Conservation (phyloP, 1,140 invertebrate genomes). For the Leptinotarsa undecemlineata region DNA sequence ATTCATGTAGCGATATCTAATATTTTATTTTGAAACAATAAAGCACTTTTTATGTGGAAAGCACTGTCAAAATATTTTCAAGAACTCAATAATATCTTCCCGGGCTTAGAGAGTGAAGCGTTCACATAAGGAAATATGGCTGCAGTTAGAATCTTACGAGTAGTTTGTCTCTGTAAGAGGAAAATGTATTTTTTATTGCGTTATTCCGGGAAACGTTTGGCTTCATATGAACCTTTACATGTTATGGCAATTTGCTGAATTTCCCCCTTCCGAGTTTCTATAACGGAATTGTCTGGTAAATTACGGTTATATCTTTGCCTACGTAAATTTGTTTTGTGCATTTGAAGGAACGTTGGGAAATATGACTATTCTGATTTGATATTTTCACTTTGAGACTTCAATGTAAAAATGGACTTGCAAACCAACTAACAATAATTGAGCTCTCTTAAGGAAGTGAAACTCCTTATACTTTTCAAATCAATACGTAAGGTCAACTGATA, state of each 20-base stretch:
- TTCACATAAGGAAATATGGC: neutral
- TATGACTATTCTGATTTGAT: too few species aligned
- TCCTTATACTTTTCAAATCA: too few species aligned
- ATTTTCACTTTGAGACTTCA: too few species aligned
- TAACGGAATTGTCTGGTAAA: neutral
- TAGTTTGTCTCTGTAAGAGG: conserved; percentile 16
- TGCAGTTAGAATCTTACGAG: neutral
- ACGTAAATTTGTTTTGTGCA: neutral
- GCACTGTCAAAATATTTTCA: neutral
- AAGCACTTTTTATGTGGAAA: too few species aligned
- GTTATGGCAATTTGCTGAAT: conserved; percentile 32
- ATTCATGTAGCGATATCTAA: too few species aligned
- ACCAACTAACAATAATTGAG: too few species aligned
- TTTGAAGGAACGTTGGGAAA: neutral
- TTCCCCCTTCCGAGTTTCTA: neutral
- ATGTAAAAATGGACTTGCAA: too few species aligned
- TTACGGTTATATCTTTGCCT: neutral
- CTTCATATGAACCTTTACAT: conserved; percentile 32
- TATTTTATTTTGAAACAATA: too few species aligned
- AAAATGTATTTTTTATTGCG: conserved; percentile 36
- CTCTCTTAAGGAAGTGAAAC: too few species aligned
- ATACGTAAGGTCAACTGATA: too few species aligned
- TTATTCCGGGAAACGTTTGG: conserved; percentile 34
- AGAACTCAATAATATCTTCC: neutral
- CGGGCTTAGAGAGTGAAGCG: neutral